These are phyloP conservation scores for Arctocebus calabarensis DNA, from an alignment of 2,797 vertebrate species.

Conservation along the genomic window DNA sequence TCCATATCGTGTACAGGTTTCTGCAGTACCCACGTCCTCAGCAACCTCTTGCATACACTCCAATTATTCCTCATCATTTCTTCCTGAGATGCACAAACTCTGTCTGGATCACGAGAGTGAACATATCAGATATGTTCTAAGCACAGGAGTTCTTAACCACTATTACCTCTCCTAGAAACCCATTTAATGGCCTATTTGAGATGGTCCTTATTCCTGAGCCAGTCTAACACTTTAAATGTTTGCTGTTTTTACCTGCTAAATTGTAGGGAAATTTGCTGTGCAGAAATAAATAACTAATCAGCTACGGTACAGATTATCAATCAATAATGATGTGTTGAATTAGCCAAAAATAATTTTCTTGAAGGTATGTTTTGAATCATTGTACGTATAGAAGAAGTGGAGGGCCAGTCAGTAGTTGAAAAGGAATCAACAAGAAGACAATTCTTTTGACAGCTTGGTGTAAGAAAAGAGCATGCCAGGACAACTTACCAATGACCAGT, in stretches of 20 bases:
- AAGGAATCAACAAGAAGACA: neutral
- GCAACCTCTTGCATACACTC: slow-evolving; percentile 62
- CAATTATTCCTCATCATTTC: slow-evolving; percentile 46
- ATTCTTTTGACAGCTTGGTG: neutral
- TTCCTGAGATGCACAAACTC: slow-evolving; percentile 26
- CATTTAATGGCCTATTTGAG: neutral
- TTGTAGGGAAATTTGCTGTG: neutral
- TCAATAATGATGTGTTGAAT: neutral
- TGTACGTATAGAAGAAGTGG: slow-evolving; percentile 8
- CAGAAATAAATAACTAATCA: neutral
- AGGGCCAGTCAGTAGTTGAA: neutral
- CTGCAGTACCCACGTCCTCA: slow-evolving; percentile 64
- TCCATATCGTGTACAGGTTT: slow-evolving; percentile 33
- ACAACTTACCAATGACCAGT: neutral
- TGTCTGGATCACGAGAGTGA: neutral
- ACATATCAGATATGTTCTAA: neutral
- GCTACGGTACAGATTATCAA: neutral
- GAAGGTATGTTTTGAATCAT: neutral
- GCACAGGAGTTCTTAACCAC: neutral
- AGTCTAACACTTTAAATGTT: neutral
- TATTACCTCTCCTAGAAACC: neutral
- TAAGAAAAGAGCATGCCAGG: neutral
- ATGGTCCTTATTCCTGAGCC: neutral
- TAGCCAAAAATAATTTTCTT: neutral
- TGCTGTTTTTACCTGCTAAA: slow-evolving; percentile 13